Percentiles rank a stretch among this genome's conserved stretches.
phyloP scores from a whole-genome alignment of 1,140 invertebrate species.

The Mesaphorura yosii region DNA sequence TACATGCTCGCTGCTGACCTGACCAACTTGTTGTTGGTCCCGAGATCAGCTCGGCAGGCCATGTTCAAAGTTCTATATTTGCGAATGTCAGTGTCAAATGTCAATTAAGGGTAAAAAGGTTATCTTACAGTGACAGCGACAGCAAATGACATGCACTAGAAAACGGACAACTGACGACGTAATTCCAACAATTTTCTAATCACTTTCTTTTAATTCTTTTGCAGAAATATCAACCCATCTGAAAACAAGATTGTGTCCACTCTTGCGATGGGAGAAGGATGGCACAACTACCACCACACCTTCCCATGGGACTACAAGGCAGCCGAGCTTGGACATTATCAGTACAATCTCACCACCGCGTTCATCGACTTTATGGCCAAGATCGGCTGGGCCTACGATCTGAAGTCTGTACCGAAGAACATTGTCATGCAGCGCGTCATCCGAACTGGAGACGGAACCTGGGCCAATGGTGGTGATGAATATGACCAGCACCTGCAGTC shows the following conservation, averaged over 20 bases:
- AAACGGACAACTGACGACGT: no score
- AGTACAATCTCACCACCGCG: conserved; percentile 49
- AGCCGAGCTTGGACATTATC: conserved; percentile 51
- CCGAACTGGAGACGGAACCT: conserved; percentile 52
- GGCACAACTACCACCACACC: conserved; percentile 93
- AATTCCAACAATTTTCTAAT: neutral
- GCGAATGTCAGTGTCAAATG: no score
- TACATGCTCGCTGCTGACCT: no score
- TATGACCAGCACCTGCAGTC: conserved; percentile 20
- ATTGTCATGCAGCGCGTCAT: conserved; percentile 39
- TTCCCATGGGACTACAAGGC: conserved; percentile 93
- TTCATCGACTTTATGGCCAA: conserved; percentile 51
- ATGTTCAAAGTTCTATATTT: no score
- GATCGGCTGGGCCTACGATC: conserved; percentile 52
- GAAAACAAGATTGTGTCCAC: conserved; percentile 59
- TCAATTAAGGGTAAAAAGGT: no score
- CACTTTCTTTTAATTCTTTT: conserved; percentile 19
- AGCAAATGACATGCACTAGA: no score
- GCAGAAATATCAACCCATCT: conserved; percentile 57
- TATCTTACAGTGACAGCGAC: no score
- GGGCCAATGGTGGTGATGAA: no score
- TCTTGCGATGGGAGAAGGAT: conserved; percentile 69
- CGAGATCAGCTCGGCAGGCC: no score
- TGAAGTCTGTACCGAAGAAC: conserved; percentile 38
- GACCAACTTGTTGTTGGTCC: no score